Evolutionary conservation across 2,797 vertebrate species (phyloP), one percentile per base, ranked within the genome.

Genomic region (Malurus leucopterus): DNA sequence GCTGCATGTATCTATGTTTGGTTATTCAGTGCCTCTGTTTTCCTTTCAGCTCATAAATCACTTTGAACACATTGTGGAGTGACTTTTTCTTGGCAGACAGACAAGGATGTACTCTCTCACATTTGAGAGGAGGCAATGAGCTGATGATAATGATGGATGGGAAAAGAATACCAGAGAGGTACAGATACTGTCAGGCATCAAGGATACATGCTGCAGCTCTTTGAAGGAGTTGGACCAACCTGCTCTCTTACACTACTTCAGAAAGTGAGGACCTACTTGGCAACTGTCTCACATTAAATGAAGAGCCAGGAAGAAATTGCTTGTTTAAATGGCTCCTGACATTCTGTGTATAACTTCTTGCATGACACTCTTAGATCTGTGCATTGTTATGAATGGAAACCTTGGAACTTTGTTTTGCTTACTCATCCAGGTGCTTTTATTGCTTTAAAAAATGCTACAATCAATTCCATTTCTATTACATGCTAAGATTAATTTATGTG

Each of bases 31-130:
- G 34, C 40, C 74, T 93, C 68, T 84, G 27, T 74, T 94, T 93
- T 84, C 38, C 69, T 91, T 88, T 84, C 67, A 89, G 50, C 85
- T 92, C 85, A 91, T 95, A 90, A 94, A 94, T 95, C 94, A 93
- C 65, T 74, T 47, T 0, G 49, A 71, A 82, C 69, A 76, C 38
- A n/a, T 57, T 86, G 68, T 43, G 67, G 38, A 54, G 49, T 85
- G 85, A 90, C 82, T 79, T 82, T 85, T 91, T 88, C 85, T 93
- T 94, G 86, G 92, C 90, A 92, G 84, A 72, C 46, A 90, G 70
- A 59, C 62, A 67, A 84, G 76, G 47, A 86, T n/a, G 47, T 84
- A 51, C 70, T 82, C 41, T 64, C 47, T 75, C 32, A 32, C 43
- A 43, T 87, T 58, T 59, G 55, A 84, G 47, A 46, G 70, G 50